A percentile compares a stretch with the other conserved stretches of the same genome.
Evolutionary conservation across 92 coral and sea anemone genomes (phyloP).

Genomic region (Siderastrea radians): DNA sequence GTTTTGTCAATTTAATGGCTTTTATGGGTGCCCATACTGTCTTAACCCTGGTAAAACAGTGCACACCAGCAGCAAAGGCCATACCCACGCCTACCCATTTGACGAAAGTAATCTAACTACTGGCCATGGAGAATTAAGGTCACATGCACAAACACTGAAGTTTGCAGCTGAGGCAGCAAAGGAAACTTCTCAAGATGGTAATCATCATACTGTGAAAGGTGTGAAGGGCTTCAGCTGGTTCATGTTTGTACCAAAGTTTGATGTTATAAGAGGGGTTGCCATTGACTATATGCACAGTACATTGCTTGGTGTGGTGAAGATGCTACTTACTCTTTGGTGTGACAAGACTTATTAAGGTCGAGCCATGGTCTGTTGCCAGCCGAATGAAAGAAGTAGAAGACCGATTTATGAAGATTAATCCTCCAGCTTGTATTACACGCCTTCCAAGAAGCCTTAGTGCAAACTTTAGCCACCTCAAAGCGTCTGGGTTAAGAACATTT

Average conservation of each 20-base stretch:
- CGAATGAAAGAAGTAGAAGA: conserved; percentile 32
- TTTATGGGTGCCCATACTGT: conserved; percentile 65
- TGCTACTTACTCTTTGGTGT: conserved; percentile 67
- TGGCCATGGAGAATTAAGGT: conserved; percentile 55
- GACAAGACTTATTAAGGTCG: conserved; percentile 30
- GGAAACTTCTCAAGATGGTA: conserved; percentile 32
- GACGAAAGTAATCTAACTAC: conserved; percentile 27
- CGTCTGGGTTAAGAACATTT: conserved; percentile 77
- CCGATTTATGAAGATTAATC: conserved; percentile 40
- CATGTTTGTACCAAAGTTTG: conserved; percentile 57
- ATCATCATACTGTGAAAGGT: conserved; percentile 48
- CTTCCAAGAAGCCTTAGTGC: conserved; percentile 69
- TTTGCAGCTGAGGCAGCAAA: conserved; percentile 56
- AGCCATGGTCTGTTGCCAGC: conserved; percentile 64
- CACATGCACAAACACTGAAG: conserved; percentile 65
- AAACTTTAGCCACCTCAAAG: conserved; percentile 70
- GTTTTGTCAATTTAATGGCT: conserved; percentile 62
- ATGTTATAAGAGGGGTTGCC: conserved; percentile 62
- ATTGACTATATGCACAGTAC: conserved; percentile 78
- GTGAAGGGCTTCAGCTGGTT: conserved; percentile 65
- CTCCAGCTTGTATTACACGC: conserved; percentile 72
- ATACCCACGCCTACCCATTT: conserved; percentile 62
- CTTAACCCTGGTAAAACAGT: conserved; percentile 67
- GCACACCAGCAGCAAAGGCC: conserved; percentile 62
- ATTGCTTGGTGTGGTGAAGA: conserved; percentile 67